phyloP scores from a whole-genome alignment of 2,113 vertebrate species.

The Sander lucioperca region DNA sequence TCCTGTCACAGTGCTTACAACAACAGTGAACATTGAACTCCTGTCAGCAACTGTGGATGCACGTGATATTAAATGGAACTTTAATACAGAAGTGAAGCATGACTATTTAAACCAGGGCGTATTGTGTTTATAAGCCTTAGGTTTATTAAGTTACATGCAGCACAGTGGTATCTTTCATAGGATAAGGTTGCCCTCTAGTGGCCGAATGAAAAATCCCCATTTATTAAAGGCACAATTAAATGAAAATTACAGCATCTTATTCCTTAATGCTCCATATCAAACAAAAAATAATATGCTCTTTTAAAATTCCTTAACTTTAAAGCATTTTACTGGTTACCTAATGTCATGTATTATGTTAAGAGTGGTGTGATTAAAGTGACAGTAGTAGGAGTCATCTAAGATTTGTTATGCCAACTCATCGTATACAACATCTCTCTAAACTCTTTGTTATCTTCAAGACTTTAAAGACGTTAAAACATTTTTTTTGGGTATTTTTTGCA shows the following conservation, averaged over 20 bases:
- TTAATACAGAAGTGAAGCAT: background rate
- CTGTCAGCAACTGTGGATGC: background rate
- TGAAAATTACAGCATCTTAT: background rate
- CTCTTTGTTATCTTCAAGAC: background rate
- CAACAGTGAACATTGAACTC: background rate
- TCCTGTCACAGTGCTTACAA: background rate
- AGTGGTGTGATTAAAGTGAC: too few species aligned
- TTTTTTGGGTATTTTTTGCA: background rate
- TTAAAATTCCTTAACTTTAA: background rate
- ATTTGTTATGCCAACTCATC: background rate
- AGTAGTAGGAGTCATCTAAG: background rate
- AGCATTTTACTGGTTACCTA: background rate
- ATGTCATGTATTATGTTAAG: background rate
- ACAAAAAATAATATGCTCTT: background rate
- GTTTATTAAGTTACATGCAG: background rate
- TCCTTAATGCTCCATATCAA: background rate
- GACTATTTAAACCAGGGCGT: background rate
- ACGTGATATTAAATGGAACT: background rate
- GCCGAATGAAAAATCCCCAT: background rate
- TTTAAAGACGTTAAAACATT: background rate
- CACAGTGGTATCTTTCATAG: background rate
- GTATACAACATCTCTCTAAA: background rate
- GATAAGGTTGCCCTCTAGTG: conserved; percentile 61
- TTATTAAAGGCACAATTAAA: background rate
- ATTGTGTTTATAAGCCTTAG: too few species aligned